A percentile compares a stretch with the other conserved stretches of the same genome.
Evolutionary conservation across 2,113 vertebrate genomes (phyloP).

Genomic region (Alosa alosa): DNA sequence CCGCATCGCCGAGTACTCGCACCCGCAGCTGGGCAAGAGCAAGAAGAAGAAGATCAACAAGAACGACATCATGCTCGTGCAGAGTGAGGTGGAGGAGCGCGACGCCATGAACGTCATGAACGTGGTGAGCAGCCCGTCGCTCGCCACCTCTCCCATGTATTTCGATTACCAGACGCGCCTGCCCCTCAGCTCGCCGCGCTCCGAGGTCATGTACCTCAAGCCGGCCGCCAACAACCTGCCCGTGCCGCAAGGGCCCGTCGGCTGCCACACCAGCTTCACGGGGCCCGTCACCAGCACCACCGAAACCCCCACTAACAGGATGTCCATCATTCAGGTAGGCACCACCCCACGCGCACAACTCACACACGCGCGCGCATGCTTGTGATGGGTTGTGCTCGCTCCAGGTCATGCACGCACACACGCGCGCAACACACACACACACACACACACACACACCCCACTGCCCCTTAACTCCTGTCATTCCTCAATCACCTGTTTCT

Average conservation of each 20-base stretch:
- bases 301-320: constrained; percentile 94
- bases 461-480: neutral
- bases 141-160: constrained; percentile 99
- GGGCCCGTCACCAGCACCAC: constrained; percentile 92
- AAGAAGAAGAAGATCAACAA: constrained; percentile 97
- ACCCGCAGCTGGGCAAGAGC: constrained; percentile 94
- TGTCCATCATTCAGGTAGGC: constrained; percentile 99
- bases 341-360: neutral
- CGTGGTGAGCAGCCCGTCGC: constrained; percentile 98
- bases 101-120: constrained; percentile 99
- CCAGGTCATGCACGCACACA: neutral
- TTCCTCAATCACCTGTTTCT: neutral
- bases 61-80: constrained; percentile 99
- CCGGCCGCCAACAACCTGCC: constrained; percentile 97
- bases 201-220: constrained; percentile 99
- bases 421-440: neutral
- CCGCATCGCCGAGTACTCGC: constrained; percentile 97
- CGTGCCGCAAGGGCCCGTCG: constrained; percentile 95
- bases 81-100: constrained; percentile 97
- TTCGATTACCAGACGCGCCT: constrained; percentile 99
- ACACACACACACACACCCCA: neutral
- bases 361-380: neutral
- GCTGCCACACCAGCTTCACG: constrained; percentile 98
- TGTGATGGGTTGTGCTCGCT: neutral
- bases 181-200: constrained; percentile 98